Percentiles rank a stretch among this genome's conserved stretches.
phyloP scores from a whole-genome alignment of 2,113 vertebrate species.

The Trematomus loennbergii region DNA sequence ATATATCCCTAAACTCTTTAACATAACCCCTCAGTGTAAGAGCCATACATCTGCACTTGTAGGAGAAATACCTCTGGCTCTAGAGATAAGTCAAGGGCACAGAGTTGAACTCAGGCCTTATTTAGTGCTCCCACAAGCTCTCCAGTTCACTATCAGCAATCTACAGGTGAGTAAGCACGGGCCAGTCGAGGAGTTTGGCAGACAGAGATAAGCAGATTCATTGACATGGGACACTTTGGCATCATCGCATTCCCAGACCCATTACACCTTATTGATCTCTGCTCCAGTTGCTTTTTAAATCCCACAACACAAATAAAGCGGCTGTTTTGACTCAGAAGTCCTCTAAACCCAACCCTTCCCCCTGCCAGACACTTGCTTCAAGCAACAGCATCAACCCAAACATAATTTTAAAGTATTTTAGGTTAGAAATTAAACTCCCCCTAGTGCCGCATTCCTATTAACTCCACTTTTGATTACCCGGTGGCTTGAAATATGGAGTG shows the following conservation, averaged over 20 bases:
- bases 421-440: conserved; percentile 74
- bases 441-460: conserved; percentile 70
- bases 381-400: conserved; percentile 56
- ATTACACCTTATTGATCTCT: conserved; percentile 83
- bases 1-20: conserved; percentile 44
- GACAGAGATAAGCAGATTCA: conserved; percentile 84
- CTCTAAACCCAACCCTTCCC: conserved; percentile 29
- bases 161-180: conserved; percentile 77
- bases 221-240: conserved; percentile 79
- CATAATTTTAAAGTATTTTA: conserved; percentile 75
- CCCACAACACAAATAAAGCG: conserved; percentile 72
- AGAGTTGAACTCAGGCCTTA: conserved; percentile 51
- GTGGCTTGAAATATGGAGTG: conserved; percentile 71
- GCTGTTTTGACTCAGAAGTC: conserved; percentile 67
- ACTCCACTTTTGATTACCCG: conserved; percentile 75
- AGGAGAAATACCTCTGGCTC: conserved; percentile 35
- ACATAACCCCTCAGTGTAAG: conserved; percentile 26
- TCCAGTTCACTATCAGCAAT: conserved; percentile 73
- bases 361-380: conserved; percentile 50
- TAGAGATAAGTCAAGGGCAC: conserved; percentile 62
- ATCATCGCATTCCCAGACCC: conserved; percentile 79
- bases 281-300: conserved; percentile 70
- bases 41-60: conserved; percentile 17
- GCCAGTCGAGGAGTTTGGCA: conserved; percentile 66
- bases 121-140: conserved; percentile 52